These are phyloP conservation scores for Oncopodura yosiiana DNA, from an alignment of 1,140 invertebrate species.

Conservation along the genomic window DNA sequence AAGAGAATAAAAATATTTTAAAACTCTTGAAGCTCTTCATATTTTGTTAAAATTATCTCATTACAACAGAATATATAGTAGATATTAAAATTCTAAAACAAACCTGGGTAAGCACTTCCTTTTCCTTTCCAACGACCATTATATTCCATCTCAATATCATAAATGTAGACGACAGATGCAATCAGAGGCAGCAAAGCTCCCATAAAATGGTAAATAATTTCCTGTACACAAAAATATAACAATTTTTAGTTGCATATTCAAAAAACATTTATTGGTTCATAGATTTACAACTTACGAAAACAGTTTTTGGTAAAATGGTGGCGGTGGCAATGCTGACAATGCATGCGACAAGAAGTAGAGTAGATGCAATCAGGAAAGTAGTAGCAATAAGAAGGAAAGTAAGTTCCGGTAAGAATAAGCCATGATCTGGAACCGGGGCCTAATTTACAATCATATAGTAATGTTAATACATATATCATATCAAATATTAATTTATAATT, in stretches of 20 bases:
- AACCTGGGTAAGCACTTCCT: constrained; percentile 1
- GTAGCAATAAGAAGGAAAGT: constrained; percentile 62
- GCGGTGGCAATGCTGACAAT: constrained; percentile 52
- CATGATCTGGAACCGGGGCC: constrained; percentile 3
- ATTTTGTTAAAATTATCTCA: no score
- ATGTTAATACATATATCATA: neutral
- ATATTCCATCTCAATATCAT: constrained; percentile 12
- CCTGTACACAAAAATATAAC: constrained; percentile 44
- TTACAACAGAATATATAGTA: no score
- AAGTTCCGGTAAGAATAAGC: constrained; percentile 45
- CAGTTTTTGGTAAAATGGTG: constrained; percentile 68
- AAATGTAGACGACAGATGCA: constrained; percentile 45
- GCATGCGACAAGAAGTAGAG: constrained; percentile 60
- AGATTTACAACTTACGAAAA: constrained; percentile 58
- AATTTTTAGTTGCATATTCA: neutral
- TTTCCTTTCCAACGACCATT: neutral
- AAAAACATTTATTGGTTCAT: constrained; percentile 24
- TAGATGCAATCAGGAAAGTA: constrained; percentile 65
- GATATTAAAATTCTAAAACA: no score
- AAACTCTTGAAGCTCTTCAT: no score
- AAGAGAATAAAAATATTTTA: no score
- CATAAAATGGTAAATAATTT: constrained; percentile 63
- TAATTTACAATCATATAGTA: neutral
- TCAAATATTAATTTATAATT: no score
- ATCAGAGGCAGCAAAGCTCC: constrained; percentile 58